These are phyloP conservation scores for Sebastes melanostomus DNA, from an alignment of 2,797 vertebrate species.

Conservation along the genomic window DNA sequence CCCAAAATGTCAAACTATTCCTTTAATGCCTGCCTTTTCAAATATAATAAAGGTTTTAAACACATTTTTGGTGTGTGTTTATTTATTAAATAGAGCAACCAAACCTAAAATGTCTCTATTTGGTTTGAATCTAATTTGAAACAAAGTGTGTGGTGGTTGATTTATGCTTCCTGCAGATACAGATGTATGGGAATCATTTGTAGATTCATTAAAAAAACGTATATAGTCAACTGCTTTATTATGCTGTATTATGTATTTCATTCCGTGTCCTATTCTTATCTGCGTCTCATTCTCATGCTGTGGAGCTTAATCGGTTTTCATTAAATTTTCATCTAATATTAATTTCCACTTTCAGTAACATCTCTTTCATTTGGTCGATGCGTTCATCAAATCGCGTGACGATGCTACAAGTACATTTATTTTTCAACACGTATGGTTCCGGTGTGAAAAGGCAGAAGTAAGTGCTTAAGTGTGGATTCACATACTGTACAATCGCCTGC, in stretches of 20 bases:
- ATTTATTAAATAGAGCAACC: neutral
- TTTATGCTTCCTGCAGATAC: neutral
- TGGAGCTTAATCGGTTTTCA: neutral
- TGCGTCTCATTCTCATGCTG: neutral
- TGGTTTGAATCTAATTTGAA: neutral
- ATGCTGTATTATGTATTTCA: neutral
- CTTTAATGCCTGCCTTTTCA: neutral
- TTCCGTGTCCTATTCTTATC: neutral
- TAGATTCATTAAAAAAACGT: neutral
- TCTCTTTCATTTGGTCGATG: neutral
- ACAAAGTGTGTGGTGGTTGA: neutral
- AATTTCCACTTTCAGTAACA: neutral
- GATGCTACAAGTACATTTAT: neutral
- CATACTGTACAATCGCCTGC: neutral
- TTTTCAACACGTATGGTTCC: neutral
- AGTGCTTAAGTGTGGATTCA: neutral
- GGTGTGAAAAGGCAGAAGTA: conserved; percentile 22
- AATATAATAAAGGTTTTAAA: neutral
- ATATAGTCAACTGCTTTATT: neutral
- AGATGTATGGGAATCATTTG: neutral
- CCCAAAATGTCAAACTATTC: neutral
- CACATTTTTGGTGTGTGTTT: neutral
- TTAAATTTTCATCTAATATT: neutral
- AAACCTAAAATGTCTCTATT: neutral
- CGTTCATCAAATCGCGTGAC: neutral